phyloP scores from a whole-genome alignment of 2,113 vertebrate species.

The pig (Sus scrofa) region DNA sequence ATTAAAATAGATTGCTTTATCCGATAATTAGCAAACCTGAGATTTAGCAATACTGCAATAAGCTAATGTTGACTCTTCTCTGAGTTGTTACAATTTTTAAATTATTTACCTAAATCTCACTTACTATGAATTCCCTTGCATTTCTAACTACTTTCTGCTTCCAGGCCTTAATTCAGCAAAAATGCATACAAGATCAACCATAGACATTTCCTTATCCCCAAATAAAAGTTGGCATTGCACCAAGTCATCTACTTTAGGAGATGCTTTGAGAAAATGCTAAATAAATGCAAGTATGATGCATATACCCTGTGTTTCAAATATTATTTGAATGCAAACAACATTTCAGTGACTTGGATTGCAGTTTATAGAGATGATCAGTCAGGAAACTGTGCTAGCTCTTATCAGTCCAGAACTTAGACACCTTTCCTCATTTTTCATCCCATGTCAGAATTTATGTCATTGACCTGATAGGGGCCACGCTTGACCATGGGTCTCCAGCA shows the following conservation, averaged over 20 bases:
- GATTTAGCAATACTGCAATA: slow-evolving; percentile 59
- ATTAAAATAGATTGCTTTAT: slow-evolving; percentile 71
- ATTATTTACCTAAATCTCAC: slow-evolving; percentile 40
- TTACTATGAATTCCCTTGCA: slow-evolving; percentile 15
- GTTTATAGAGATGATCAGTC: background rate
- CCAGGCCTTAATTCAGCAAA: background rate
- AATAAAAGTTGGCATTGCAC: background rate
- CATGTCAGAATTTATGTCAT: background rate
- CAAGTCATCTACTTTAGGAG: background rate
- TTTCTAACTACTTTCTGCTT: background rate
- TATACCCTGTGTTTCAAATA: background rate
- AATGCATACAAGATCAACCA: background rate
- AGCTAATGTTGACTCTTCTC: slow-evolving; percentile 49
- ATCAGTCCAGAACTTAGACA: background rate
- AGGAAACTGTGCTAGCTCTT: background rate
- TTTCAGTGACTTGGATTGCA: background rate
- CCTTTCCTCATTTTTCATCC: background rate
- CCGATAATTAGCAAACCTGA: slow-evolving; percentile 75
- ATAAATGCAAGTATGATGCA: background rate
- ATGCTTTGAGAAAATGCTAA: background rate
- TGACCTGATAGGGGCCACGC: fast-evolving
- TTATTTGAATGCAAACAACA: background rate
- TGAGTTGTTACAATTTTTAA: slow-evolving; percentile 12
- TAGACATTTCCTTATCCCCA: background rate
- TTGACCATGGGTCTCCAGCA: fast-evolving